A percentile compares a stretch with the other conserved stretches of the same genome.
phyloP scores from a whole-genome alignment of 2,797 vertebrate species.

The Tragopan temminckii region DNA sequence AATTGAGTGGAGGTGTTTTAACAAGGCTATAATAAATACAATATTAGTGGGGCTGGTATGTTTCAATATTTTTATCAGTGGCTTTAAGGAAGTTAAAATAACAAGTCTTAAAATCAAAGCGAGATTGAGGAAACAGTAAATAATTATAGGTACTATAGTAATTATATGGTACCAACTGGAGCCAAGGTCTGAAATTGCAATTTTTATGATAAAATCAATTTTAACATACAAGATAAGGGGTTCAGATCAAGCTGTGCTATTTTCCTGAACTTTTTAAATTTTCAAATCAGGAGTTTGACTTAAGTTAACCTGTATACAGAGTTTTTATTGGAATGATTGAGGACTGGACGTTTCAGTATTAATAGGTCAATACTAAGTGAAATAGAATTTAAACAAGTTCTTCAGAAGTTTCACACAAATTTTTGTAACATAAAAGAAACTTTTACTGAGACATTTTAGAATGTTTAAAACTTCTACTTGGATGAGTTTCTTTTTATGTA shows the following conservation, averaged over 20 bases:
- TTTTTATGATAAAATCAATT: not conserved
- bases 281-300: not conserved
- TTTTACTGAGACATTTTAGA: not conserved
- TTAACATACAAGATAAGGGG: not conserved
- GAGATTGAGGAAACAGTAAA: not conserved
- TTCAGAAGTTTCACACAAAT: not conserved
- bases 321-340: not conserved
- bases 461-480: not conserved
- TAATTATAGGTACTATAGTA: not conserved
- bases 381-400: not conserved
- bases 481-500: not conserved
- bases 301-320: not conserved
- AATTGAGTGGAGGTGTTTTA: not conserved
- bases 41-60: not conserved
- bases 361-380: not conserved
- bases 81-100: not conserved
- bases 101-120: not conserved
- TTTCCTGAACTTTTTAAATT: not conserved
- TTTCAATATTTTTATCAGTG: not conserved
- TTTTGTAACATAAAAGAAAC: not conserved
- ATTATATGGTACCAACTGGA: not conserved
- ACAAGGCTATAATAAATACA: not conserved
- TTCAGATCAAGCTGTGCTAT: not conserved
- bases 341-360: not conserved
- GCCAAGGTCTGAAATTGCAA: not conserved